These are phyloP conservation scores for Bubo blakistoni DNA, from an alignment of 2,113 vertebrate species.

Conservation along the genomic window DNA sequence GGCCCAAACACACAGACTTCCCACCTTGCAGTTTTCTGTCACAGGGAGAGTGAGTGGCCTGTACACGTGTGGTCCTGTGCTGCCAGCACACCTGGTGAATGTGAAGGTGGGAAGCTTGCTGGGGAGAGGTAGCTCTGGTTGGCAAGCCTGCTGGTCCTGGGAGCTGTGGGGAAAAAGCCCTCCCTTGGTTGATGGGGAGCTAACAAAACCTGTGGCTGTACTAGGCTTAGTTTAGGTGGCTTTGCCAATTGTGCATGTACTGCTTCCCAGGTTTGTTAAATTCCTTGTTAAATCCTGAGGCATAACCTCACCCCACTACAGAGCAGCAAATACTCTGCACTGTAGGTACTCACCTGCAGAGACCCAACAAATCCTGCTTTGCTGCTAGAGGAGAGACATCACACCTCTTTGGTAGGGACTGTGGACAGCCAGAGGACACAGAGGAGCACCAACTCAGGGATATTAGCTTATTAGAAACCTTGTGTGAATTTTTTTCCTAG, in stretches of 20 bases:
- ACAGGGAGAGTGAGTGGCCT: accelerated
- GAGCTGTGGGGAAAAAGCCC: not conserved
- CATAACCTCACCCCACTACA: not conserved
- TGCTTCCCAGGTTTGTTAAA: not conserved
- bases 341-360: not conserved
- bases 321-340: not conserved
- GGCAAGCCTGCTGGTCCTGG: not conserved
- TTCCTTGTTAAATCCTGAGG: not conserved
- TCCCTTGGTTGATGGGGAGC: too few species aligned
- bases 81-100: not conserved
- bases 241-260: not conserved
- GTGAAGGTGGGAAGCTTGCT: not conserved
- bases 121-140: not conserved
- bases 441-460: not conserved
- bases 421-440: not conserved
- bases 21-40: not conserved
- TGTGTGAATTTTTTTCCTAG: not conserved
- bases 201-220: not conserved
- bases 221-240: not conserved
- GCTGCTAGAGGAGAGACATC: not conserved
- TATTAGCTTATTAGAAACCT: not conserved
- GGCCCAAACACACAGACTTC: not conserved
- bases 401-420: not conserved
- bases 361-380: not conserved
- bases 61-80: accelerated